phyloP scores from a whole-genome alignment of 2,113 vertebrate species.

The Acanthochromis polyacanthus region DNA sequence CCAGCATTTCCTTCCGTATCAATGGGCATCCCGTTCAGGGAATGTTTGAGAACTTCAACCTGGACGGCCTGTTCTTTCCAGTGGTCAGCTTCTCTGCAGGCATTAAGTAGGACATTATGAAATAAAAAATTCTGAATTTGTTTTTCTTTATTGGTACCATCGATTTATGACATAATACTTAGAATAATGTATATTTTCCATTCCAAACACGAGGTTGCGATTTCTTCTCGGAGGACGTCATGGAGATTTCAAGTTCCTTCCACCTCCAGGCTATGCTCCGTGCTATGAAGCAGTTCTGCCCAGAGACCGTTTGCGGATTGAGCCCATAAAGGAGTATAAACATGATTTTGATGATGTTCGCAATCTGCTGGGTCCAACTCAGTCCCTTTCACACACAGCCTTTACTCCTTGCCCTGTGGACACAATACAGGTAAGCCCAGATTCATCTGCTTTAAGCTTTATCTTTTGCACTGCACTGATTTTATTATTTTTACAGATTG shows the following conservation, averaged over 20 bases:
- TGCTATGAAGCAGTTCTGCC: conserved; percentile 92
- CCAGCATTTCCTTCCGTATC: conserved; percentile 94
- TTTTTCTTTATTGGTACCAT: background rate
- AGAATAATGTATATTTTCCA: background rate
- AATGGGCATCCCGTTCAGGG: conserved; percentile 94
- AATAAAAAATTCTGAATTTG: background rate
- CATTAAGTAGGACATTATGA: conserved; percentile 83
- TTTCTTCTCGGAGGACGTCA: conserved; percentile 94
- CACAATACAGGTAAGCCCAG: conserved; percentile 88
- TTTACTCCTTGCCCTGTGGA: conserved; percentile 94
- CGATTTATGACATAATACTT: background rate
- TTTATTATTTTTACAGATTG: conserved; percentile 85
- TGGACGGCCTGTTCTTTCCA: conserved; percentile 93
- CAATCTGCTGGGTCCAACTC: conserved; percentile 92
- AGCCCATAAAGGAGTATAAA: conserved; percentile 94
- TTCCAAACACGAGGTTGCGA: conserved; percentile 81
- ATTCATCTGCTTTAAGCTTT: background rate
- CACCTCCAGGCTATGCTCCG: conserved; percentile 92
- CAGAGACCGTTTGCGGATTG: conserved; percentile 89
- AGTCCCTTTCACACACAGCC: conserved; percentile 90
- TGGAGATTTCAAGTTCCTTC: conserved; percentile 94
- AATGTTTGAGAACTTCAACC: conserved; percentile 95
- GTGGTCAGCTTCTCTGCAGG: conserved; percentile 93
- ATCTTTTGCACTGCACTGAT: conserved; percentile 1
- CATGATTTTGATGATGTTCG: conserved; percentile 87